Evolutionary conservation across 1,140 invertebrate genomes (phyloP).

Genomic region (Cardiocondyla obscurior): DNA sequence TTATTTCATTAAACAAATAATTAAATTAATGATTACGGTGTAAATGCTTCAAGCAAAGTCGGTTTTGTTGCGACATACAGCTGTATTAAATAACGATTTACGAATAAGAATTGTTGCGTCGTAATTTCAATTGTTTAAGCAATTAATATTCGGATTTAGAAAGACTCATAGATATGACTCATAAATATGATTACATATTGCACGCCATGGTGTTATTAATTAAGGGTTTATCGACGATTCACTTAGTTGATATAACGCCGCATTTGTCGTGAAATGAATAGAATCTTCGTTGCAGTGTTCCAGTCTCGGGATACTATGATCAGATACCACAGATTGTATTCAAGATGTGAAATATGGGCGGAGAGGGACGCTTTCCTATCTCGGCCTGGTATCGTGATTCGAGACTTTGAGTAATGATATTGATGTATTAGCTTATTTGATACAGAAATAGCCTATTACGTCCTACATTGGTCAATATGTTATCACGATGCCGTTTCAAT

Average conservation of each 20-base stretch:
- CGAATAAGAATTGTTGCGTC: neutral
- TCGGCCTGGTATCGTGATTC: conserved; percentile 19
- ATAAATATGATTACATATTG: neutral
- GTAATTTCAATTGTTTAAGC: neutral
- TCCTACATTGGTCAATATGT: conserved; percentile 59
- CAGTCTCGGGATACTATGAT: neutral
- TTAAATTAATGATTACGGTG: neutral
- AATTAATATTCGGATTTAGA: neutral
- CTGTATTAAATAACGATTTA: neutral
- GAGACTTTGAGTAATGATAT: conserved; percentile 65
- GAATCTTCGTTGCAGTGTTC: conserved; percentile 5
- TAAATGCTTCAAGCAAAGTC: neutral
- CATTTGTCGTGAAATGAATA: conserved; percentile 18
- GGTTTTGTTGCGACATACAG: neutral
- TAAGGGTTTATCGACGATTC: neutral
- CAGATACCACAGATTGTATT: conserved; percentile 31
- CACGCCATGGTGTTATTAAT: neutral
- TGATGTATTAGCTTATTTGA: conserved; percentile 65
- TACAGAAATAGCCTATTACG: conserved; percentile 66
- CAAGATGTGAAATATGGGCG: conserved; percentile 41
- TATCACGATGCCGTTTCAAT: conserved; percentile 15
- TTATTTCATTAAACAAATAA: neutral
- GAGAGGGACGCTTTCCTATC: conserved; percentile 54
- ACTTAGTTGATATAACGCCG: neutral
- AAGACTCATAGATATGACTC: neutral